Conservation (phyloP, 2,113 vertebrate genomes). For the Martes martes region DNA sequence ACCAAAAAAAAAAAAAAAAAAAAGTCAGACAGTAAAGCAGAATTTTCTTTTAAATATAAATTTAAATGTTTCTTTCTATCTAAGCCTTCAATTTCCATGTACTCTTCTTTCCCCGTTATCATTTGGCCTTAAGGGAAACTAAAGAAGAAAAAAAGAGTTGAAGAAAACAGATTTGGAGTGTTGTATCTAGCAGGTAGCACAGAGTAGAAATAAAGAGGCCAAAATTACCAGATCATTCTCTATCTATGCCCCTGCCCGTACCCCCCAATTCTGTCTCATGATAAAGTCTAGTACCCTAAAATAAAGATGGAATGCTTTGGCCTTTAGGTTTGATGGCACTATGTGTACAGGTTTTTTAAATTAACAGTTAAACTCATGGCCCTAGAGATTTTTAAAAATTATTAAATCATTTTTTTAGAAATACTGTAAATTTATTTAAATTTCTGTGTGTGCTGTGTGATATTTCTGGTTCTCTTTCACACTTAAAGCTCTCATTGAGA, state of each 20-base stretch:
- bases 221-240: background rate
- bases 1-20: background rate
- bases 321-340: background rate
- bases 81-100: background rate
- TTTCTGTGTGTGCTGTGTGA: conserved; percentile 35
- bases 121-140: background rate
- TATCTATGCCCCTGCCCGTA: background rate
- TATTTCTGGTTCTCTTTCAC: conserved; percentile 71
- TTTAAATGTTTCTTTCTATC: background rate
- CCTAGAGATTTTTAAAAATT: background rate
- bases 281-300: background rate
- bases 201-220: background rate
- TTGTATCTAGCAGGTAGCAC: background rate
- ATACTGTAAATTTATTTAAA: conserved; percentile 56
- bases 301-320: background rate
- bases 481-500: conserved; percentile 67
- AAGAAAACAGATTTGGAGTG: background rate
- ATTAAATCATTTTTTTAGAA: conserved; percentile 13
- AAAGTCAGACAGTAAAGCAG: background rate
- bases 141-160: background rate
- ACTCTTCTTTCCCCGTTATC: background rate
- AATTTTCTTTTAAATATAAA: conserved; percentile 1
- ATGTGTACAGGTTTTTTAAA: conserved; percentile 4
- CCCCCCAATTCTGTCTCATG: background rate
- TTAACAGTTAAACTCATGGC: background rate